Percentiles rank a stretch among this genome's conserved stretches.
These are phyloP conservation scores for Neoarius graeffei DNA, from an alignment of 2,113 vertebrate genomes.

Conservation along the genomic window DNA sequence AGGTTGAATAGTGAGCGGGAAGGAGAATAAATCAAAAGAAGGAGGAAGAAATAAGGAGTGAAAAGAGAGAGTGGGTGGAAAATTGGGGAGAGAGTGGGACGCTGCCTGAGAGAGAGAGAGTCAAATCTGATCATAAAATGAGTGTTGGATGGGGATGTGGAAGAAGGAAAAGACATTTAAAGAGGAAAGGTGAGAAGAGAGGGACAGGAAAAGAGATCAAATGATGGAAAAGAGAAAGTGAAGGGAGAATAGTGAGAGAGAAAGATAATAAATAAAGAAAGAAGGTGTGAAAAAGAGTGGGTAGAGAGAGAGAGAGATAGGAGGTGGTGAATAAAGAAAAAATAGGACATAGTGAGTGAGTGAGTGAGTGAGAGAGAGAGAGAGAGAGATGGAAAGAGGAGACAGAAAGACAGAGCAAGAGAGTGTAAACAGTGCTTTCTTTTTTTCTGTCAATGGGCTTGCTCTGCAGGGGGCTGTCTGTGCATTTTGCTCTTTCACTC, in stretches of 20 bases:
- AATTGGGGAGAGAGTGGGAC: not conserved
- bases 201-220: not conserved
- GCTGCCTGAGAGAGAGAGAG: not conserved
- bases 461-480: slow-evolving; percentile 43
- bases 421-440: not conserved
- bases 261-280: not conserved
- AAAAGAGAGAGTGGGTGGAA: not conserved
- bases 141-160: not conserved
- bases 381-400: not conserved
- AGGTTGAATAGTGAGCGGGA: no score
- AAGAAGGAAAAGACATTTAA: not conserved
- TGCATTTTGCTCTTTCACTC: slow-evolving; percentile 24
- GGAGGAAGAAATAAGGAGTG: not conserved
- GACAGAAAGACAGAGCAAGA: not conserved
- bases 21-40: not conserved
- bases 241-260: no score
- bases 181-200: not conserved
- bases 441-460: slow-evolving; percentile 13
- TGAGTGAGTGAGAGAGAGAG: not conserved
- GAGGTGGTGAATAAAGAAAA: not conserved
- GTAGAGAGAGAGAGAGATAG: not conserved
- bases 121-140: no score
- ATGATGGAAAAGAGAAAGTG: not conserved
- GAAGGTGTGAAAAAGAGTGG: not conserved
- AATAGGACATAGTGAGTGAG: not conserved